Conservation (phyloP, 1,140 invertebrate genomes). For the Cyclina sinensis region DNA sequence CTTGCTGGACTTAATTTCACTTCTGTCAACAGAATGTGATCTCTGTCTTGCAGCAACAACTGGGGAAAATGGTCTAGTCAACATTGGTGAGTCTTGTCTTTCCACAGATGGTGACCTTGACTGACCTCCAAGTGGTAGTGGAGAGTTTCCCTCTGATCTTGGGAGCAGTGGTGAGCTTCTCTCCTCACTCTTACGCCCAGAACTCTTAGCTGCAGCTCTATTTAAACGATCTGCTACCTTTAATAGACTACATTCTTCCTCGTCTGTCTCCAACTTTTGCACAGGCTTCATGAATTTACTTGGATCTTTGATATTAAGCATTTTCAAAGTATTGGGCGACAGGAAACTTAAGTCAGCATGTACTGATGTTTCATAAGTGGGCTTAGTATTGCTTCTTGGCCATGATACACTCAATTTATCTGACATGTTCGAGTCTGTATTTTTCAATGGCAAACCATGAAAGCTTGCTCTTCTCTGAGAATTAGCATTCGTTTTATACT, state of each 20-base stretch:
- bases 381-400: slow-evolving; percentile 35
- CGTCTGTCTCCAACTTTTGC: not conserved
- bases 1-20: not conserved
- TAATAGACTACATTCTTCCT: slow-evolving; percentile 75
- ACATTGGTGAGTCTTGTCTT: not conserved
- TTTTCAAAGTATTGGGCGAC: slow-evolving; percentile 81
- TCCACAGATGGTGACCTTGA: slow-evolving; percentile 63
- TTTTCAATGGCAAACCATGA: not conserved
- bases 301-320: slow-evolving; percentile 79
- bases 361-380: not conserved
- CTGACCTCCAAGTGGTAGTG: not conserved
- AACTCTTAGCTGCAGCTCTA: slow-evolving; percentile 79
- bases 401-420: slow-evolving; percentile 43
- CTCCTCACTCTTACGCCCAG: slow-evolving; percentile 54
- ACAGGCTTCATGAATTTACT: slow-evolving; percentile 55
- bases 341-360: slow-evolving; percentile 72
- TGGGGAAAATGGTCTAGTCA: slow-evolving; percentile 41
- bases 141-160: not conserved
- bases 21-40: slow-evolving; percentile 58
- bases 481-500: not conserved
- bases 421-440: not conserved
- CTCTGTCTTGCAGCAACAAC: not conserved
- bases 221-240: slow-evolving; percentile 83
- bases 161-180: slow-evolving; percentile 11
- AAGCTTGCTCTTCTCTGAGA: slow-evolving; percentile 39